A percentile compares a stretch with the other conserved stretches of the same genome.
phyloP scores from a whole-genome alignment of 2,888 invertebrate genomes.

The Chromoteleia sp. region DNA sequence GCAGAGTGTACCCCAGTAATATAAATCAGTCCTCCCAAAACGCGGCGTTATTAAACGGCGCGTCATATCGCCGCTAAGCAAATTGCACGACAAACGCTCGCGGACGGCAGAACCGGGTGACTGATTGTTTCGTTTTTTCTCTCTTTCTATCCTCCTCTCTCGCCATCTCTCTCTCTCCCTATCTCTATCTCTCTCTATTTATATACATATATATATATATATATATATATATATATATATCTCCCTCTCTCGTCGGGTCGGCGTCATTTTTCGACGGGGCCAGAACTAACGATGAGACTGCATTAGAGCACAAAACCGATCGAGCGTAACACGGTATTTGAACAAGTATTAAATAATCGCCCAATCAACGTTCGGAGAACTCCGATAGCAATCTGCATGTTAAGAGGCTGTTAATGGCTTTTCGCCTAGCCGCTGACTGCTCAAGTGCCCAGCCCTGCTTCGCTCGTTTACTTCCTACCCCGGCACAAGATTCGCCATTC shows the following conservation, averaged over 20 bases:
- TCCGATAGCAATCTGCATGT: constrained; percentile 84
- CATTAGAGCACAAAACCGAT: constrained; percentile 55
- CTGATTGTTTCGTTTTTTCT: constrained; percentile 42
- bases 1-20: constrained; percentile 58
- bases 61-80: constrained; percentile 57
- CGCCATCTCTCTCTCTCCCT: too few relatives aligned
- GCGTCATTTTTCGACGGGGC: constrained; percentile 54
- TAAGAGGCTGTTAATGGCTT: constrained; percentile 84
- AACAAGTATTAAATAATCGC: constrained; percentile 82
- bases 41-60: constrained; percentile 51
- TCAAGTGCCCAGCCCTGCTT: constrained; percentile 67
- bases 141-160: background rate
- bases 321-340: constrained; percentile 70
- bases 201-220: too few relatives aligned
- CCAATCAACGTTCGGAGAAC: constrained; percentile 82
- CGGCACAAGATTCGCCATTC: constrained; percentile 57
- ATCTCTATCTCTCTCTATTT: too few relatives aligned
- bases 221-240: too few relatives aligned
- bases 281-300: constrained; percentile 50
- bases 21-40: constrained; percentile 56
- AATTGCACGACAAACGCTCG: constrained; percentile 58
- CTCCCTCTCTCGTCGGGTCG: background rate
- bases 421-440: constrained; percentile 80
- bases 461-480: constrained; percentile 59
- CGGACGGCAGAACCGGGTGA: constrained; percentile 8